Conservation (phyloP, 30 jellyfish, hydroid and myxozoan genomes). For the Cassiopea andromeda region DNA sequence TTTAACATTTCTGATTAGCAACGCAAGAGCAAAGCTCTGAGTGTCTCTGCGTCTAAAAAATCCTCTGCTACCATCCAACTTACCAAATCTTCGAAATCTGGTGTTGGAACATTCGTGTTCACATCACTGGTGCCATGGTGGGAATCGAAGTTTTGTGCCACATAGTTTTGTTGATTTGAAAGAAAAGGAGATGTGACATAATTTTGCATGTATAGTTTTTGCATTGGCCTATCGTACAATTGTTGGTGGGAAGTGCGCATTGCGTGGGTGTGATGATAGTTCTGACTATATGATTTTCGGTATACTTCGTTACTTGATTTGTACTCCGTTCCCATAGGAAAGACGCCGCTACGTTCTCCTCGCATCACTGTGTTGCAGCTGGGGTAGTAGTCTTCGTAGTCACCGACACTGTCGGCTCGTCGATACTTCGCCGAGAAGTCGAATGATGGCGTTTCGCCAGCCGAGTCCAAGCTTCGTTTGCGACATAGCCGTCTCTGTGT, state of each 20-base stretch:
- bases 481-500: slow-evolving; percentile 52
- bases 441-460: slow-evolving; percentile 31
- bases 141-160: not conserved
- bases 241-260: slow-evolving; percentile 20
- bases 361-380: slow-evolving; percentile 25
- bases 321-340: not conserved
- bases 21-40: slow-evolving; percentile 34
- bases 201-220: not conserved
- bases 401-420: slow-evolving; percentile 74
- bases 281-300: not conserved
- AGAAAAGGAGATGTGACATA: not conserved
- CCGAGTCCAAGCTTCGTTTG: slow-evolving; percentile 47
- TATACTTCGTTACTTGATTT: not conserved
- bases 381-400: slow-evolving; percentile 55
- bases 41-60: slow-evolving; percentile 65
- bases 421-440: slow-evolving; percentile 47
- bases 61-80: slow-evolving; percentile 82
- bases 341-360: not conserved
- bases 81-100: slow-evolving; percentile 75
- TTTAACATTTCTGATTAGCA: slow-evolving; percentile 20
- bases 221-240: not conserved
- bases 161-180: slow-evolving; percentile 1
- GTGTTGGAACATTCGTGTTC: slow-evolving; percentile 20
- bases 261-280: not conserved
- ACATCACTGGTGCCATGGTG: not conserved